Evolutionary conservation across 1,140 invertebrate genomes (phyloP), one percentile per base, ranked within the genome.

Genomic region (Saccostrea glomerata): DNA sequence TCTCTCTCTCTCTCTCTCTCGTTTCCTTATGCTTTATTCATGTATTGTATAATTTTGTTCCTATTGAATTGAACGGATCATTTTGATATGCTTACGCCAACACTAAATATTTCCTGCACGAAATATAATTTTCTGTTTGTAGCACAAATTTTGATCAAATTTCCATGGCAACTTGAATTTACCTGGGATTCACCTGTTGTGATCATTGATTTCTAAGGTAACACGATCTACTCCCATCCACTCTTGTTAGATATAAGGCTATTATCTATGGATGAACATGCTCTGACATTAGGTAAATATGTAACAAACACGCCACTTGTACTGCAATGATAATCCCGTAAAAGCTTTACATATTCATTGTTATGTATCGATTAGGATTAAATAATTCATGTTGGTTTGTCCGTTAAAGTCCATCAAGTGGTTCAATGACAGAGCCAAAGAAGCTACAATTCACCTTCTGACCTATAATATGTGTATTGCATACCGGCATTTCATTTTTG

Each of bases 361-460:
- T 77, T 25, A 30, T 77, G 30, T 30, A 77, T 77, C 25, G 70
- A 77, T 77, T 77, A 36, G 30, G 70, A 13, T 77, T 77, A 77
- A 77, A 77, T 77, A 30, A 77, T 77, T 77, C 6, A 77, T 77
- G 70, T 17, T 77, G 70, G 70, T 77, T 36, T 36, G 70, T 36
- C 70, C 23, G 25, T 77, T 36, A 13, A 30, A 66, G 70, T 1
- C 30, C 30, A 30, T 77, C 70, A 36, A 25, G 25, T 77, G 70
- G 70, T 30, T 36, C 70, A 30, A 9, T 36, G 25, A 13, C 11
- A 15, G 0, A 30, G 23, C 13, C 25, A 77, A 23, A 13, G 58
- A n/a, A 63, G 47, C 47, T 47, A 47, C 47, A 47, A 47, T 47
- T 9, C 47, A 47, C 47, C 13, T 63, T 63, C 58, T 20, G 5